Evolutionary conservation across 2,888 invertebrate genomes (phyloP).

Genomic region (Leistus spinibarbis): DNA sequence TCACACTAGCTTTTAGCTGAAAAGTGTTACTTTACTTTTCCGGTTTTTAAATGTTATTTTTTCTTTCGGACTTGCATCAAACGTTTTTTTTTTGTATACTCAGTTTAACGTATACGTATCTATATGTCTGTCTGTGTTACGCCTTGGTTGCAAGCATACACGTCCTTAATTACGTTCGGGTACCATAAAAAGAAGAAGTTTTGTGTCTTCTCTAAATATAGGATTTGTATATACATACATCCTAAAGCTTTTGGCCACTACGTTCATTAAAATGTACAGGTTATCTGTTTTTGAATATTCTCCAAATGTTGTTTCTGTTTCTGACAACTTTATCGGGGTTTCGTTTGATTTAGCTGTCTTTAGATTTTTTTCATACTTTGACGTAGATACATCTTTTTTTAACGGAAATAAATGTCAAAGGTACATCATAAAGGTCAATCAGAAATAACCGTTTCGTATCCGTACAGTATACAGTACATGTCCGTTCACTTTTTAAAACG

Average conservation of each 20-base stretch:
- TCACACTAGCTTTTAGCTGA: background rate
- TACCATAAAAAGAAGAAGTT: background rate
- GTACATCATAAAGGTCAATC: too few species aligned
- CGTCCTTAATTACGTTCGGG: background rate
- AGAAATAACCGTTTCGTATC: too few species aligned
- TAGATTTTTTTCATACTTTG: too few species aligned
- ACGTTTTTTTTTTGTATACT: background rate
- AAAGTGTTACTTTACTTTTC: background rate
- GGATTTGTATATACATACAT: background rate
- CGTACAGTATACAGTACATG: too few species aligned
- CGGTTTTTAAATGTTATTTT: background rate
- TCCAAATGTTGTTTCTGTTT: background rate
- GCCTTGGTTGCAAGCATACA: background rate
- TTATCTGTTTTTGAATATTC: too few species aligned
- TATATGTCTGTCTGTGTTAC: background rate
- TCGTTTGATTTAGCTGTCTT: too few species aligned
- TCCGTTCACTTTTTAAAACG: too few species aligned
- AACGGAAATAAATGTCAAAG: too few species aligned
- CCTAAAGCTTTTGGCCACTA: background rate
- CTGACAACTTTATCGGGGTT: background rate
- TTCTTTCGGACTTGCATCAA: background rate
- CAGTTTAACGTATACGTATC: background rate
- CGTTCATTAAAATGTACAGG: background rate
- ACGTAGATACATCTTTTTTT: too few species aligned
- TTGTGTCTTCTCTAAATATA: background rate